Evolutionary conservation across 2,888 invertebrate genomes (phyloP), one percentile per base, ranked within the genome.

Genomic region (Smittia aterrima): DNA sequence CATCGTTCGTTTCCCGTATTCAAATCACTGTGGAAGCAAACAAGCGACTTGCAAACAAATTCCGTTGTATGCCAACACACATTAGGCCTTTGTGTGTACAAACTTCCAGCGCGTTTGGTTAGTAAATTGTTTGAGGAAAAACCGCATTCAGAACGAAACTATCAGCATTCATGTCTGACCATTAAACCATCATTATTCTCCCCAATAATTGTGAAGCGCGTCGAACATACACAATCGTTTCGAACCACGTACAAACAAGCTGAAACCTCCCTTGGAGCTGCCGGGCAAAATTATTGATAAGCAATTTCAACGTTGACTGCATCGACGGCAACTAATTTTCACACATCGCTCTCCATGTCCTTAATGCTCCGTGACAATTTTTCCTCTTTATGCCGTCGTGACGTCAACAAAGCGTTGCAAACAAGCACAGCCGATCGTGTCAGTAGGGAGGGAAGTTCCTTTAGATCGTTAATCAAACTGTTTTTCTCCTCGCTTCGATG

Each of bases 271-370:
- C 27, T 27, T 47, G 24, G 18, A 4, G 22, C 16, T 22, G 9
- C 22, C 18, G 47, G 20, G 22, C 9, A 24, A 41, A 47, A 71
- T 71, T 72, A 72, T 72, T 72, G 72, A 72, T 72, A 72, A 62
- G 32, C 72, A 72, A 72, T 72, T 72, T 72, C 72, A 62, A n/a
- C n/a, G n/a, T n/a, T n/a, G n/a, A n/a, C n/a, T 72, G 72, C 72
- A 72, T 72, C 72, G 62, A 9, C 40, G 38, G 27, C 38, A 72
- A 72, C 58, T 72, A 72, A 72, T 72, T 72, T 72, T 38, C 62
- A 72, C 72, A 72, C 58, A 64, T 64, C 64, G 25, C 64, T 64
- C 4, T 66, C 66, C 32, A 72, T 72, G 62, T 58, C 72, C 62
- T 38, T 72, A 72, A 72, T 72, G 40, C 58, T 62, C 58, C 72